These are phyloP conservation scores for Helostoma temminkii DNA, from an alignment of 2,797 vertebrate species.

Conservation along the genomic window DNA sequence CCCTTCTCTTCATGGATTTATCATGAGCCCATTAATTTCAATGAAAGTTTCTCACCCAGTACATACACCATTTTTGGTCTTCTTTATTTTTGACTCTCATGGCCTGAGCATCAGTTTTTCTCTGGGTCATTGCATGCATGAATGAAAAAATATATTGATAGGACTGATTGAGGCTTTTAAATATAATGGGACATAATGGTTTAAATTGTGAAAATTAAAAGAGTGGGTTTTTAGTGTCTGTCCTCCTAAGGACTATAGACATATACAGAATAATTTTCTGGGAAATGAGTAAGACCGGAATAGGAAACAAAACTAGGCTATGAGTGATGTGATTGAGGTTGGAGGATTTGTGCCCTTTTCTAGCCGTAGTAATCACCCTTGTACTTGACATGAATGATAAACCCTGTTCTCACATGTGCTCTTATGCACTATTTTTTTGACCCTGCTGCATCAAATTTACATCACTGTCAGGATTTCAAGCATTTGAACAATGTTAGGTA, in stretches of 20 bases:
- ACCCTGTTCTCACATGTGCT: neutral
- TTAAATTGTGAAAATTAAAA: slow-evolving; percentile 1
- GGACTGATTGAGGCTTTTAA: neutral
- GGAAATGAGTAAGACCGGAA: slow-evolving; percentile 40
- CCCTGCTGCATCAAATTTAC: too few species aligned
- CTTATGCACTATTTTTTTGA: neutral
- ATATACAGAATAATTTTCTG: slow-evolving; percentile 15
- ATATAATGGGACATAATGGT: neutral
- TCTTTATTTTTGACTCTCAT: neutral
- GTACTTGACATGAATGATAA: slow-evolving; percentile 7
- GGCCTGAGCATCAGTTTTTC: neutral
- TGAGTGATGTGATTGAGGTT: neutral
- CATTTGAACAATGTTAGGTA: too few species aligned
- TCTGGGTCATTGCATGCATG: neutral
- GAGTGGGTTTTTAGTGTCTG: neutral
- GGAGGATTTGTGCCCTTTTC: slow-evolving; percentile 8
- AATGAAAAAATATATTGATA: neutral
- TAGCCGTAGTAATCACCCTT: neutral
- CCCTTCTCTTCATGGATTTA: neutral
- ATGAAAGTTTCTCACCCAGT: neutral
- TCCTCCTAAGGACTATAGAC: neutral
- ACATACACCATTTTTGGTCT: neutral
- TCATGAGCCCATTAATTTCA: slow-evolving; percentile 14
- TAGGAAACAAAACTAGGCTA: slow-evolving; percentile 9
- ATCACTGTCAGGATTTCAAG: too few species aligned